Evolutionary conservation across 2,797 vertebrate species (phyloP).

Genomic region (Phataginus tetradactyla): DNA sequence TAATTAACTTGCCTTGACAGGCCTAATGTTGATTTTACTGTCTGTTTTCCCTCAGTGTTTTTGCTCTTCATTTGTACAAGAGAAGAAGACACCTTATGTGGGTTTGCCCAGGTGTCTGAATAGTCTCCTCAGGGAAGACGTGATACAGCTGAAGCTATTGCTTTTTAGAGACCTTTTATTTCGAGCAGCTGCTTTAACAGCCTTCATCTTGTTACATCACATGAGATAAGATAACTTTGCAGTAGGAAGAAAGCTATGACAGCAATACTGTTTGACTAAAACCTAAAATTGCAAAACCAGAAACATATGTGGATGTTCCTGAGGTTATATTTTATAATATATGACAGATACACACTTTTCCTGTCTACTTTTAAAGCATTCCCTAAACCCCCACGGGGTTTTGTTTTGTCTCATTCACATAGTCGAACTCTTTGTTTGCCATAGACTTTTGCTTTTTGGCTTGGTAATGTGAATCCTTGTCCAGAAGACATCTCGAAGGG

Average conservation of each 20-base stretch:
- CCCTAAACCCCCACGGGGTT: background rate
- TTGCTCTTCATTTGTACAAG: constrained; percentile 24
- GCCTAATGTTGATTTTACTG: background rate
- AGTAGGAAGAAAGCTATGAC: background rate
- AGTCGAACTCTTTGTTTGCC: background rate
- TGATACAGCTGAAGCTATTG: background rate
- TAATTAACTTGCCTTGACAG: background rate
- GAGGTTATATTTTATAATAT: background rate
- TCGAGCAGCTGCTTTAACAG: constrained; percentile 21
- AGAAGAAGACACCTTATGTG: background rate
- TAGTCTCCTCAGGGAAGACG: background rate
- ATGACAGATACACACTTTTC: background rate
- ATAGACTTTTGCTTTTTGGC: background rate
- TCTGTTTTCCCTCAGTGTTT: background rate
- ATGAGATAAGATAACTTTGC: background rate
- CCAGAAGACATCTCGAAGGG: constrained; percentile 37
- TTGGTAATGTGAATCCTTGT: background rate
- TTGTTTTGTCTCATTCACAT: constrained; percentile 3
- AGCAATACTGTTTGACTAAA: constrained; percentile 36
- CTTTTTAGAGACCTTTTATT: constrained; percentile 48
- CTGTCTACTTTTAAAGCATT: constrained; percentile 3
- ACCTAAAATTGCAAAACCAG: constrained; percentile 7
- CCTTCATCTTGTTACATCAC: background rate
- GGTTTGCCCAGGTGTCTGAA: background rate
- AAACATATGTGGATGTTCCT: background rate